Evolutionary conservation across 2,888 invertebrate species (phyloP), one percentile per base, ranked within the genome.

Genomic region (Nephrotoma guestfalica): DNA sequence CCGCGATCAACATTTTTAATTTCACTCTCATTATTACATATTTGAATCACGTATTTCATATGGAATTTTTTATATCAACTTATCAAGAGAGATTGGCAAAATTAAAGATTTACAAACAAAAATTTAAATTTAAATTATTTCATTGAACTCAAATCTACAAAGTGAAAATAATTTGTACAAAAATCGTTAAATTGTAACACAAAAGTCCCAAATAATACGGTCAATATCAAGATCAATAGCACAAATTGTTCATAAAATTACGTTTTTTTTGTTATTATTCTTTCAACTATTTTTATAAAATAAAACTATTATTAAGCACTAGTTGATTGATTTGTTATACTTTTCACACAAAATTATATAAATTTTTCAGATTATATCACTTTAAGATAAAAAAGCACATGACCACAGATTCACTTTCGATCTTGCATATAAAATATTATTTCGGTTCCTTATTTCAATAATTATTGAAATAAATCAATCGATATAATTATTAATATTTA

Each of bases 401-500:
- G 41, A 84, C 41, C n/a, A 83, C 15, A 41, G 84, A 41, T 41
- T 84, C 84, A 84, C 84, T 84, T 84, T 84, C 84, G n/a, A 84
- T 83, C 41, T 41, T 83, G 11, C 40, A 11, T 83, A 40, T 83
- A 83, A 83, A 41, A 83, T 15, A 84, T n/a, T n/a, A 40, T 40
- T 40, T 9, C 5, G 18, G 11, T 47, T 47, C n/a, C n/a, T 47
- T n/a, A 84, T 41, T 86, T 83, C 13, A 86, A 83, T 11, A 45
- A 83, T 18, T 30, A 86, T 15, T 83, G 18, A 83, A 86, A 42
- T 43, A 40, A 86, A 83, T 86, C 43, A 40, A n/a, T 43, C 9
- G 18, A 86, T 57, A 57, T 71, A 41, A 57, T 71, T 57, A 41
- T 13, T 11, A 43, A 13, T 18, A 42, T 13, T 83, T 91, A 93